These are phyloP conservation scores for Ditylenchus dipsaci DNA, from an alignment of 1,140 invertebrate genomes.

Conservation along the genomic window DNA sequence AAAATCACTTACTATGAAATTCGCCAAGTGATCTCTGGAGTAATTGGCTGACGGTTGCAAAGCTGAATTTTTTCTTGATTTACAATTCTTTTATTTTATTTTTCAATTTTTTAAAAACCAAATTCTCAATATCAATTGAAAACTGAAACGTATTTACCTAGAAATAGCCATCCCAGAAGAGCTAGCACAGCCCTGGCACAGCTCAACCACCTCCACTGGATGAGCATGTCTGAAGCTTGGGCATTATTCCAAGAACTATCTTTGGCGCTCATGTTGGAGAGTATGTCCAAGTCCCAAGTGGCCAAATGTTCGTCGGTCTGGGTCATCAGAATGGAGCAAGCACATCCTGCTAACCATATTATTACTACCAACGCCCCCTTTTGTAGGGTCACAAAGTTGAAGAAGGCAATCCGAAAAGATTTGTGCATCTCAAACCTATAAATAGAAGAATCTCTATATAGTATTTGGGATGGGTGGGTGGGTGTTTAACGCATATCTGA, in stretches of 20 bases:
- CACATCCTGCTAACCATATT: background rate
- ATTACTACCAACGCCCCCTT: background rate
- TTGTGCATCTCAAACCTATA: background rate
- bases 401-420: background rate
- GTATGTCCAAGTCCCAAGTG: background rate
- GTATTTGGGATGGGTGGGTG: too few relatives aligned
- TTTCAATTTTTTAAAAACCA: too few relatives aligned
- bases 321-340: background rate
- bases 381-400: background rate
- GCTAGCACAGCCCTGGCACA: background rate
- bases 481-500: too few relatives aligned
- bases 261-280: background rate
- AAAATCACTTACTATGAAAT: background rate
- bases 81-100: too few relatives aligned
- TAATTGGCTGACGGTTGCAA: slow-evolving; percentile 4
- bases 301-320: background rate
- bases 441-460: too few relatives aligned
- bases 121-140: too few relatives aligned
- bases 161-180: background rate
- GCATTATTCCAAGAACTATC: background rate
- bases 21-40: background rate
- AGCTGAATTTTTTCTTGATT: background rate
- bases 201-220: background rate
- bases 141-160: background rate
- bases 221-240: background rate